A percentile compares a stretch with the other conserved stretches of the same genome.
Conservation (phyloP, 2,113 vertebrate species). For the Muntiacus muntjak region DNA sequence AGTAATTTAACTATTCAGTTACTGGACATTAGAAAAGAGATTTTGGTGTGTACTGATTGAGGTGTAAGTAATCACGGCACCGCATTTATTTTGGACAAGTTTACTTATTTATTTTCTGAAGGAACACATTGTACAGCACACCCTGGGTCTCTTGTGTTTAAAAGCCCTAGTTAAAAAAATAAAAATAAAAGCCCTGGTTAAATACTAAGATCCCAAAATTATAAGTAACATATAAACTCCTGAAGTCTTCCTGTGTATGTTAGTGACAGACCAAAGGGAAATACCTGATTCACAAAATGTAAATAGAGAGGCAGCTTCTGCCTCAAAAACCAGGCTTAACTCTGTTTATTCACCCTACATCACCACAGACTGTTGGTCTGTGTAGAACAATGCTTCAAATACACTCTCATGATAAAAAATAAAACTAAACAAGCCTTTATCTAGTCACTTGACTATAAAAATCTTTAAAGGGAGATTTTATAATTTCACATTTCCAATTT, state of each 20-base stretch:
- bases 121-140: not conserved
- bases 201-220: not conserved
- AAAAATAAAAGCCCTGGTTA: not conserved
- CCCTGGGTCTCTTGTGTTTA: not conserved
- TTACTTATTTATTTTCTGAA: conserved; percentile 16
- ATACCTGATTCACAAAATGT: not conserved
- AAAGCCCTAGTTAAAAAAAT: not conserved
- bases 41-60: not conserved
- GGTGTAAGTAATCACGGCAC: not conserved
- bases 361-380: not conserved
- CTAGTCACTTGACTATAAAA: not conserved
- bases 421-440: not conserved
- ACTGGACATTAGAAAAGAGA: not conserved
- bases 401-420: not conserved
- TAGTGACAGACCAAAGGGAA: not conserved
- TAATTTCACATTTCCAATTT: not conserved
- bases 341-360: not conserved
- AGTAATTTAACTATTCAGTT: not conserved
- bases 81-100: not conserved
- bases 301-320: not conserved
- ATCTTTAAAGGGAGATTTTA: not conserved
- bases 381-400: not conserved
- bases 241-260: not conserved
- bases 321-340: not conserved
- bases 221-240: not conserved